These are phyloP conservation scores for Mionectes macconnelli DNA, from an alignment of 2,113 vertebrate species.

Conservation along the genomic window DNA sequence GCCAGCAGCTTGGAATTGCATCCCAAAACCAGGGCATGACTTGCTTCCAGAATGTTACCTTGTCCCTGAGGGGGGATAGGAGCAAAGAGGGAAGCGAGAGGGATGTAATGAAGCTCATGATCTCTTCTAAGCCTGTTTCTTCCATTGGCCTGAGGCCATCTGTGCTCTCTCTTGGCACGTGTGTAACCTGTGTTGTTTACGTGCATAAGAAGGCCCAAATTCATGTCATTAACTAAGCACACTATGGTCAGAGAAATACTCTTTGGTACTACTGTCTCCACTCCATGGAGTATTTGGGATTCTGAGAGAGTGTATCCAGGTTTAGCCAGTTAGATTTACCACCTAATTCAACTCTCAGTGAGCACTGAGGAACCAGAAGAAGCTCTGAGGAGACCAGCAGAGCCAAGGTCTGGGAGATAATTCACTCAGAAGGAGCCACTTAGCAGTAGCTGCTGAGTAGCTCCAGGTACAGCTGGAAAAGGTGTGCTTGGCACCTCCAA, in stretches of 20 bases:
- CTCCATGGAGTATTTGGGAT: neutral
- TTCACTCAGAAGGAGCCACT: neutral
- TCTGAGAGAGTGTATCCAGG: neutral
- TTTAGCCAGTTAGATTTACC: neutral
- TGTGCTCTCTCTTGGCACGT: neutral
- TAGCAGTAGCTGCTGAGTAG: neutral
- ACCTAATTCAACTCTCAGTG: neutral
- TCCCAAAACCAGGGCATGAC: neutral
- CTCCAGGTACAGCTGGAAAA: neutral
- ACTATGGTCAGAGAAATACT: neutral
- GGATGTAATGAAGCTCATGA: neutral
- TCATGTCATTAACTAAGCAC: neutral
- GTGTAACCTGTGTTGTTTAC: neutral
- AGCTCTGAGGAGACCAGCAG: neutral
- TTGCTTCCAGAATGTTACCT: neutral
- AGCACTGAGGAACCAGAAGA: neutral
- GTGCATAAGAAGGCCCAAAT: neutral
- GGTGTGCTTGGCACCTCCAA: neutral
- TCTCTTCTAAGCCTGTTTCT: neutral
- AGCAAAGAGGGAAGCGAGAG: neutral
- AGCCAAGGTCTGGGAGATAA: neutral
- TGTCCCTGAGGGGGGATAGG: neutral
- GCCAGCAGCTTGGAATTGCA: neutral
- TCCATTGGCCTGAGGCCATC: neutral
- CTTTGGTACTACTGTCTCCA: neutral